Evolutionary conservation across 2,888 invertebrate genomes (phyloP), one percentile per base, ranked within the genome.

Genomic region (Chymomyza caudatula): DNA sequence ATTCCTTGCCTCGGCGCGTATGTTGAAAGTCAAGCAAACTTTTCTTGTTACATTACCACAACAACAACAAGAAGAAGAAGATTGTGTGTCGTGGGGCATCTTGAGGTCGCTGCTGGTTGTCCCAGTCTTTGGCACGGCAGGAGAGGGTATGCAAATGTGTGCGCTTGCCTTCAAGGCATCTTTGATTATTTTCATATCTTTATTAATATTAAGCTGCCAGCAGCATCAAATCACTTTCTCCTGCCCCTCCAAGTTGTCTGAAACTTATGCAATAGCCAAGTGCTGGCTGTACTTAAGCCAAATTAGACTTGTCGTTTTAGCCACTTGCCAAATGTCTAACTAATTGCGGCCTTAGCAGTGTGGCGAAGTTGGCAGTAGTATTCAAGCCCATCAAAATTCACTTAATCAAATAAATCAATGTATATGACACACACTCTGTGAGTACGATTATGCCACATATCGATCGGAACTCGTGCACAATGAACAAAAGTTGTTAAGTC

Each of bases 11-110:
- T 54, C 60, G 51, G 20, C 15, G 49, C 22, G 53, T 77, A 67
- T 65, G 74, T 29, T 57, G 69, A 66, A 73, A 80, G 81, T 78
- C 71, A 71, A 78, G 81, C 68, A 74, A 81, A 77, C 67, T 65
- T 80, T 71, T 61, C 76, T 51, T 69, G 60, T 53, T 72, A 72
- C 73, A 71, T 60, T 58, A 43, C 71, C 69, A 58, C 73, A 68
- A 68, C 58, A 63, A 73, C 60, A 47, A 60, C 63, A 54, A 42
- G 47, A 63, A 47, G 23, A 53, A 8, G 43, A 70, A 53, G 25
- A 25, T 53, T 37, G 11, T 8, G 8, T 37, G 29, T 8, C 29
- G 11, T 37, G 11, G 2, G 11, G 29, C 11, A 37, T 37, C 29
- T 37, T 37, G 11, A 37, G 29, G 29, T 37, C 29, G 8, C 29